A percentile compares a stretch with the other conserved stretches of the same genome.
phyloP scores from a whole-genome alignment of 2,888 invertebrate species.

The Drosophila austrosaltans region DNA sequence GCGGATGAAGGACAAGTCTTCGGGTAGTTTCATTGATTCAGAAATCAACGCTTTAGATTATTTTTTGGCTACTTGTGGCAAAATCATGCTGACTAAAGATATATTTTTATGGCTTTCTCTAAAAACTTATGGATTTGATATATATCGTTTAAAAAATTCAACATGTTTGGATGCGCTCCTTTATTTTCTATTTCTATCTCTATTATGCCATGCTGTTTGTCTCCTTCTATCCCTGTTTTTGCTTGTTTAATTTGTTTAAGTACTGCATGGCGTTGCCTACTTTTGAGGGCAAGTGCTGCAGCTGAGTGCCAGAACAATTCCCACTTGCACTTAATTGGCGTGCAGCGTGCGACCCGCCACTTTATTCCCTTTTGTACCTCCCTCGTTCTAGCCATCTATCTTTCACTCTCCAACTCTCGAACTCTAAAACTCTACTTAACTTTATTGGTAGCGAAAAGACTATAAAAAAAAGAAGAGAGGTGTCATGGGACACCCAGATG shows the following conservation, averaged over 20 bases:
- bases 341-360: constrained; percentile 26
- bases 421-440: constrained; percentile 27
- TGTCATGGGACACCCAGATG: too few species aligned
- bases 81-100: too few species aligned
- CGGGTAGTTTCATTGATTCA: too few species aligned
- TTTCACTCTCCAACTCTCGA: constrained; percentile 13
- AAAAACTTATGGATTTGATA: too few species aligned
- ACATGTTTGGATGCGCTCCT: background rate
- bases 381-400: background rate
- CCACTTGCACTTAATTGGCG: constrained; percentile 44
- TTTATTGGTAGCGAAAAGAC: constrained; percentile 46
- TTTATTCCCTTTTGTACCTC: background rate
- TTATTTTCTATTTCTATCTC: background rate
- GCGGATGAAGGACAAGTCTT: background rate
- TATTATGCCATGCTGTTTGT: constrained; percentile 16
- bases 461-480: too few species aligned
- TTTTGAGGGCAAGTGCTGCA: constrained; percentile 22
- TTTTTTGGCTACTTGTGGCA: too few species aligned
- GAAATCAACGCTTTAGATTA: too few species aligned
- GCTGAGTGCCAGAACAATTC: constrained; percentile 10
- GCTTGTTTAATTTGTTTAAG: constrained; percentile 71
- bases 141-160: too few species aligned
- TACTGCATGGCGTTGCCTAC: constrained; percentile 35
- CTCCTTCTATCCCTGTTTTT: constrained; percentile 11
- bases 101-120: too few species aligned